Base-by-base conservation (phyloP, 2,888 invertebrate genomes). In the Dichetophora obliterata region DNA sequence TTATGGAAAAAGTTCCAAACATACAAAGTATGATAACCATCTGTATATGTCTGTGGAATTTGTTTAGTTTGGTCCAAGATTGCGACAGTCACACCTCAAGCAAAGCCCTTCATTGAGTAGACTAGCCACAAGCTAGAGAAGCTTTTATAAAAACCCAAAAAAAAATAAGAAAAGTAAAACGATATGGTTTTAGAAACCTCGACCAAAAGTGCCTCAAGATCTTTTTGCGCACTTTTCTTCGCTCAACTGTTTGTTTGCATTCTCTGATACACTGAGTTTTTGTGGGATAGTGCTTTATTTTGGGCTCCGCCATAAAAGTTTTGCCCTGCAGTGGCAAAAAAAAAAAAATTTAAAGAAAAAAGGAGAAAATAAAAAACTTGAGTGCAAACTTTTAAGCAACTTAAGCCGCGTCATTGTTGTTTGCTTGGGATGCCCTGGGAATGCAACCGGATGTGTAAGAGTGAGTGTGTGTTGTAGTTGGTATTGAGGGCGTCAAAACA, bases 171-270 rank as follows among this genome's bases (percentile, higher is more conserved):
- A 57, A 71, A 16, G 31, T 16, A 57, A 59, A 37, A 61, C 9
- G 48, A 2, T 22, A 3, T 61, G 63, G 27, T 66, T 74, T 54
- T n/a, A 24, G 63, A 78, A 72, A 77, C 75, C 75, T 61, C 19
- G 43, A 43, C 11, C 43, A 75, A 76, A 77, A 77, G 73, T 75
- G 63, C 77, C 59, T 79, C 76, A 61, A 76, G 77, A 71, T 61
- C 31, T 63, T 71, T 75, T 78, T 75, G 75, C 76, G 78, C 75
- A 73, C 72, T 78, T 76, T 37, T 34, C 8, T 76, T 74, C 48
- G 43, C 14, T 19, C 1, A 2, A 52, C 19, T 54, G n/a, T 54
- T 22, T 54, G n/a, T 22, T 54, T 54, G 19, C 19, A 19, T n/a
- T 9, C 9, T 54, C 31, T 34, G 31, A 65, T n/a, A 37, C 37